Evolutionary conservation across 2,113 vertebrate genomes (phyloP).

Genomic region (Suncus etruscus): DNA sequence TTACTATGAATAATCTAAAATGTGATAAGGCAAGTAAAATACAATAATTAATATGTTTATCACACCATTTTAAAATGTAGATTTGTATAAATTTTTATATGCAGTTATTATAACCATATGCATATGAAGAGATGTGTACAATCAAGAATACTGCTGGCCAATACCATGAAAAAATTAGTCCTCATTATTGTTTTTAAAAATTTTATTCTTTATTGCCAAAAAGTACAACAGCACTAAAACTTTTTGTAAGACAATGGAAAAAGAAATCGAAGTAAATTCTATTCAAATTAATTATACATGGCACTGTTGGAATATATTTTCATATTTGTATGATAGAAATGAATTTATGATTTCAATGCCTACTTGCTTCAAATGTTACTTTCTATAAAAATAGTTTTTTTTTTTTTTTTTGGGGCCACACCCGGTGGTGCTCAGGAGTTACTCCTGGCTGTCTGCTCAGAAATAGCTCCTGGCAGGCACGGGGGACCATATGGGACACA

Average conservation of each 20-base stretch:
- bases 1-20: not conserved
- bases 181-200: slow-evolving; percentile 30
- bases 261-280: not conserved
- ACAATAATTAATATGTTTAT: not conserved
- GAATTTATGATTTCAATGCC: not conserved
- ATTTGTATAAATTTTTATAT: slow-evolving; percentile 8
- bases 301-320: not conserved
- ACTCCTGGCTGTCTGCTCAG: no score
- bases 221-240: not conserved
- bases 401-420: no score
- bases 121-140: not conserved
- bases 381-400: not conserved
- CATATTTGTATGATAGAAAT: not conserved
- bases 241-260: slow-evolving; percentile 29
- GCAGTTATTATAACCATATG: not conserved
- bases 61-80: not conserved
- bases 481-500: no score
- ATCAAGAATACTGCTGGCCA: not conserved
- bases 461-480: no score
- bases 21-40: slow-evolving; percentile 18
- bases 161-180: not conserved
- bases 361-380: not conserved
- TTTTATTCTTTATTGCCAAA: slow-evolving; percentile 2
- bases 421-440: no score
- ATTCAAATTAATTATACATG: slow-evolving; percentile 8